Evolutionary conservation across 2,113 vertebrate genomes (phyloP).

Genomic region (Laterallus jamaicensis): DNA sequence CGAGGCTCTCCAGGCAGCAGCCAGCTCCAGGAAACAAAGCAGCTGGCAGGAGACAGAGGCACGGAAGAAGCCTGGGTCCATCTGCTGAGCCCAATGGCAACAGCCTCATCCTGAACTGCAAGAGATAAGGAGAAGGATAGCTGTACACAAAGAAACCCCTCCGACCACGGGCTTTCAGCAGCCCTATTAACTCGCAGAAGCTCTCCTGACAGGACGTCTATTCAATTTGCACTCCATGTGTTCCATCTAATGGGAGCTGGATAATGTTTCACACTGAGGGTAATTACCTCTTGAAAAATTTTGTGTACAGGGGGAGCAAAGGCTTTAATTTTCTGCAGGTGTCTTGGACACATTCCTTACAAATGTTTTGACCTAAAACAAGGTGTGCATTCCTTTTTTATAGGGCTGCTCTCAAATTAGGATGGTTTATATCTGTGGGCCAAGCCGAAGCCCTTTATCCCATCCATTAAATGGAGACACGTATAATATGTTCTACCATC

Average conservation of each 20-base stretch:
- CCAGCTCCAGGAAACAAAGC: constrained; percentile 44
- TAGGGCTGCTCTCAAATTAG: constrained; percentile 11
- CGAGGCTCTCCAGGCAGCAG: constrained; percentile 61
- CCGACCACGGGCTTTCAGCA: constrained; percentile 29
- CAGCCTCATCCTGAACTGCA: constrained; percentile 18
- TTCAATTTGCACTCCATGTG: constrained; percentile 66
- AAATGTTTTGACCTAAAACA: constrained; percentile 59
- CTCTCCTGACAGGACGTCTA: constrained; percentile 39
- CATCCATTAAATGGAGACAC: not conserved
- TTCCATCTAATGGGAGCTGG: constrained; percentile 65
- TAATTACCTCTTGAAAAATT: constrained; percentile 77
- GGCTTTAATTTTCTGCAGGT: constrained; percentile 79
- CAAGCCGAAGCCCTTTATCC: constrained; percentile 36
- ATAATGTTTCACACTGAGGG: constrained; percentile 66
- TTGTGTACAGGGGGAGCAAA: constrained; percentile 58
- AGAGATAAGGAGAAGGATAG: constrained; percentile 1
- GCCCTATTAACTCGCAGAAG: constrained; percentile 58
- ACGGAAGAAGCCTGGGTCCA: constrained; percentile 18
- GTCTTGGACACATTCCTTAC: constrained; percentile 61
- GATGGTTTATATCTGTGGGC: constrained; percentile 5
- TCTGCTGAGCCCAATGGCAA: not conserved
- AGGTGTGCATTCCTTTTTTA: constrained; percentile 62
- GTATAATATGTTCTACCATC: not conserved
- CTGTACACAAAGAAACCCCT: constrained; percentile 22
- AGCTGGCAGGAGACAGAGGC: constrained; percentile 44